A percentile compares a stretch with the other conserved stretches of the same genome.
phyloP scores from a whole-genome alignment of 2,888 invertebrate genomes.

The Drosophila pseudotakahashii region DNA sequence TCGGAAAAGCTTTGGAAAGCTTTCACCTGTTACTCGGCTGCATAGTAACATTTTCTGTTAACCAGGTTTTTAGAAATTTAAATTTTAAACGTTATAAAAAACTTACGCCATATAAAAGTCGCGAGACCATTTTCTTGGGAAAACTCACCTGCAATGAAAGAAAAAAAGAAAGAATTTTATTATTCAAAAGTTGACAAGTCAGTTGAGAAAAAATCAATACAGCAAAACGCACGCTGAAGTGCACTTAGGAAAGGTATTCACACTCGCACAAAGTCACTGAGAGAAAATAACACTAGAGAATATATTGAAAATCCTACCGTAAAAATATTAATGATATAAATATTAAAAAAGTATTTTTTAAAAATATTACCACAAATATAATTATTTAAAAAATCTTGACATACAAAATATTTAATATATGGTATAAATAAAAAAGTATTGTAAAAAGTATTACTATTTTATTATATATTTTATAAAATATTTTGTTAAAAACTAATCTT shows the following conservation, averaged over 20 bases:
- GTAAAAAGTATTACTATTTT: no score
- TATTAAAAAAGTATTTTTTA: neutral
- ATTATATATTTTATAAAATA: no score
- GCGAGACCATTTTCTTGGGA: slow-evolving; percentile 14
- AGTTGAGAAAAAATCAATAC: slow-evolving; percentile 42
- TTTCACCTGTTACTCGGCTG: slow-evolving; percentile 1
- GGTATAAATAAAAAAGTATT: neutral
- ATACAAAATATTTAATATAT: no score
- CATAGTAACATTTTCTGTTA: slow-evolving; percentile 43
- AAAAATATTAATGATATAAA: no score
- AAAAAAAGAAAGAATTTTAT: slow-evolving; percentile 35
- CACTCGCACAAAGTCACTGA: slow-evolving; percentile 9
- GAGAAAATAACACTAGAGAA: neutral
- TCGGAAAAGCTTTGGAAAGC: slow-evolving; percentile 15
- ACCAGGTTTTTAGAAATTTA: neutral
- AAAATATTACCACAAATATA: no score
- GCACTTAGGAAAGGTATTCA: slow-evolving; percentile 42
- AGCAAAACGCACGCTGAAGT: slow-evolving; percentile 41
- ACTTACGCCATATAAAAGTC: slow-evolving; percentile 21
- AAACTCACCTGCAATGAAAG: slow-evolving; percentile 68
- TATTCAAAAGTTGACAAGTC: slow-evolving; percentile 35
- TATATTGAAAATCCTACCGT: no score
- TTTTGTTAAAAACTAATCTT: no score
- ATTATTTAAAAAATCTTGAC: no score
- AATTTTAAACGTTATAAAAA: slow-evolving; percentile 26